Evolutionary conservation across 2,113 vertebrate species (phyloP).

Genomic region (Rhinogobius similis): DNA sequence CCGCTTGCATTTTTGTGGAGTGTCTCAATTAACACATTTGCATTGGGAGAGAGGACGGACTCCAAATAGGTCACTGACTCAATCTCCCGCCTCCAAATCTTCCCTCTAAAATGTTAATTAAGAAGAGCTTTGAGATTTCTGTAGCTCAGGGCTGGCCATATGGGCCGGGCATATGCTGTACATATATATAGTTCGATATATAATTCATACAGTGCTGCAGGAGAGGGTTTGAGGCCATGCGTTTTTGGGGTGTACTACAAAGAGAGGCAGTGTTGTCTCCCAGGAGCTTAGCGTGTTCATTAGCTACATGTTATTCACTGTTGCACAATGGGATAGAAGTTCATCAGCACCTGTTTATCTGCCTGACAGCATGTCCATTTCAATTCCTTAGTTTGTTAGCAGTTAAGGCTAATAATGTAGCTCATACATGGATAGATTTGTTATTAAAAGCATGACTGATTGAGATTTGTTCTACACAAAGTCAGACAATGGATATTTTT

Average conservation of each 20-base stretch:
- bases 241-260: conserved; percentile 66
- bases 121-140: conserved; percentile 78
- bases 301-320: conserved; percentile 66
- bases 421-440: not conserved
- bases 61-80: conserved; percentile 82
- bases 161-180: conserved; percentile 80
- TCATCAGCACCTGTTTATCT: conserved; percentile 69
- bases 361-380: conserved; percentile 52
- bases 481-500: conserved; percentile 22
- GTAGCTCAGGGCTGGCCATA: conserved; percentile 79
- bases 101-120: conserved; percentile 84
- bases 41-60: conserved; percentile 79
- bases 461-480: conserved; percentile 2
- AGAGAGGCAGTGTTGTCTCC: conserved; percentile 68
- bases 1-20: conserved; percentile 65
- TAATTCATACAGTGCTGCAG: conserved; percentile 79
- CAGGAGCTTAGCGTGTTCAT: conserved; percentile 71
- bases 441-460: conserved; percentile 5
- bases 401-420: conserved; percentile 30
- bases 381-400: conserved; percentile 44
- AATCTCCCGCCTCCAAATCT: conserved; percentile 76
- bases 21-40: conserved; percentile 83
- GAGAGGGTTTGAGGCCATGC: conserved; percentile 62
- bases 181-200: conserved; percentile 79
- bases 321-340: conserved; percentile 67